Evolutionary conservation across 1,140 invertebrate genomes (phyloP), one percentile per base, ranked within the genome.

Genomic region (Fopius arisanus): DNA sequence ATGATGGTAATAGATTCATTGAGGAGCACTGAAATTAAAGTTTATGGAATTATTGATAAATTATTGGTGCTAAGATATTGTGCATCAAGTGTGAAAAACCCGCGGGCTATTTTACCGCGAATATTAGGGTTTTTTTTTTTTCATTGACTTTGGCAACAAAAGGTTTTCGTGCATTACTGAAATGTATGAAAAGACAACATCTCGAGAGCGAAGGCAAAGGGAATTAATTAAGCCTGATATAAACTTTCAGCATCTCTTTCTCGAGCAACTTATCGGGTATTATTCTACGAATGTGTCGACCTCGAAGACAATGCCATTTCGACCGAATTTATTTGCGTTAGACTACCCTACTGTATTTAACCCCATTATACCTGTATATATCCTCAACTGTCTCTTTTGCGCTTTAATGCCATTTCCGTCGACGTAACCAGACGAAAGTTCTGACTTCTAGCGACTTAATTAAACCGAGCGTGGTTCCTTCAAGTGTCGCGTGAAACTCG

Each of bases 151-250:
- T n/a, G n/a, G n/a, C n/a, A n/a, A n/a, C n/a, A n/a, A n/a, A n/a
- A n/a, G n/a, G n/a, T n/a, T n/a, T n/a, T n/a, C n/a, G n/a, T n/a
- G n/a, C n/a, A n/a, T n/a, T n/a, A n/a, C n/a, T n/a, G n/a, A n/a
- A n/a, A n/a, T n/a, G n/a, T n/a, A n/a, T n/a, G n/a, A n/a, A 48
- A 19, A n/a, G 14, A 19, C 14, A n/a, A 48, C 65, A 67, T 67
- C 66, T 54, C 59, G 69, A 67, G 28, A 31, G 65, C 23, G 63
- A 37, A 68, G 37, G 41, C 16, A 41, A 40, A 75, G 80, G 79
- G 77, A 78, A 79, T 84, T 83, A 83, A 83, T 84, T 83, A 84
- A 82, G 78, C 78, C 77, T 82, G 83, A 83, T 83, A 83, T 80
- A 82, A n/a, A 83, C 82, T 84, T 67, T 21, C 66, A 33, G 28